A percentile compares a stretch with the other conserved stretches of the same genome.
phyloP scores from a whole-genome alignment of 2,888 invertebrate genomes.

The Chrysolina oricalcia region DNA sequence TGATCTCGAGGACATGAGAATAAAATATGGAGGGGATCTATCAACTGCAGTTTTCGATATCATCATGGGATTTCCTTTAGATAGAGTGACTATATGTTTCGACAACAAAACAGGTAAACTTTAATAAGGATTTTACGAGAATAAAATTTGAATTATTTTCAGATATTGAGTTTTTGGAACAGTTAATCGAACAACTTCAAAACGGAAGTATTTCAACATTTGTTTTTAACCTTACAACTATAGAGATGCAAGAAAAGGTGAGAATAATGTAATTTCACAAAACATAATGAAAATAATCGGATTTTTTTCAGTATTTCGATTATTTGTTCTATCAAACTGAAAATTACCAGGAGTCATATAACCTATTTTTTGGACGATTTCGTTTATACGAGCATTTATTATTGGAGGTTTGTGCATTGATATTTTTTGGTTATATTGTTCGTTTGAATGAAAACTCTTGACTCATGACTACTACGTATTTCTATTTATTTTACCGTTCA shows the following conservation, averaged over 20 bases:
- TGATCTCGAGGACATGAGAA: constrained; percentile 50
- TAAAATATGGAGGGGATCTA: constrained; percentile 66
- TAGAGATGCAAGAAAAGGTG: constrained; percentile 65
- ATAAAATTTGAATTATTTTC: constrained; percentile 27
- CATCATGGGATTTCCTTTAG: constrained; percentile 64
- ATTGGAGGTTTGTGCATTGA: constrained; percentile 71
- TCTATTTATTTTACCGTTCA: no score
- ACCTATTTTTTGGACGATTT: constrained; percentile 75
- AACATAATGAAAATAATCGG: background rate
- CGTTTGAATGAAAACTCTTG: no score
- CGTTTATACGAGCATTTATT: constrained; percentile 75
- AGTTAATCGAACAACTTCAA: constrained; percentile 59
- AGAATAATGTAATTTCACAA: constrained; percentile 17
- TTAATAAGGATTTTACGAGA: background rate
- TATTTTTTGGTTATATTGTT: background rate
- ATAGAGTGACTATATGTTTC: constrained; percentile 64
- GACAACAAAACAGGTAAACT: constrained; percentile 65
- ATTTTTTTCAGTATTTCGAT: constrained; percentile 72
- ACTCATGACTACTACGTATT: no score
- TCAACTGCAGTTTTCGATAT: constrained; percentile 66
- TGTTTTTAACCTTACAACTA: constrained; percentile 66
- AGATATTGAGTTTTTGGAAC: constrained; percentile 63
- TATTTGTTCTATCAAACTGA: constrained; percentile 73
- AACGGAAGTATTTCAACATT: constrained; percentile 59
- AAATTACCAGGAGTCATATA: constrained; percentile 73